Evolutionary conservation across 2,888 invertebrate species (phyloP), one percentile per base, ranked within the genome.

Genomic region (Hirtodrosophila duncani): DNA sequence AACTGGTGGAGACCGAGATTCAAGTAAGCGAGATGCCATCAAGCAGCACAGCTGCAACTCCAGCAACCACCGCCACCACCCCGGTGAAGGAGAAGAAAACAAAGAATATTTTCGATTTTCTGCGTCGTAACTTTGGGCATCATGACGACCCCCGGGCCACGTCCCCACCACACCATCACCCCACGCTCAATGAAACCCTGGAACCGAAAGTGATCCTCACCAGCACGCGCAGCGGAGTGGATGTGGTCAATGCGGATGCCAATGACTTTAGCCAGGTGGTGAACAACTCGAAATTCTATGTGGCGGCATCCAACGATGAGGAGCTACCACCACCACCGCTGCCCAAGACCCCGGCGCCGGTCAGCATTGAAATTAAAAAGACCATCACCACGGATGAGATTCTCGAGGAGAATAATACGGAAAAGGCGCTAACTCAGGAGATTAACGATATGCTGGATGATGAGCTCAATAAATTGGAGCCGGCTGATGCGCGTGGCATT

Each of bases 21-120:
- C 84, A 85, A 64, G 84, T 86, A 1, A 84, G 83, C 31, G 81
- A 83, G 26, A 80, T 84, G 2, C 65, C 81, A 3, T 83, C 84
- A 8, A 81, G 84, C 3, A 51, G 62, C n/a, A 2, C n/a, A 33
- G 18, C 59, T 66, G 7, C 45, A 48, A 26, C 42, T 14, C 0
- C 55, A 49, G 18, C 11, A 13, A 1, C 60, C 55, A 6, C 18
- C 39, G n/a, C n/a, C n/a, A n/a, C n/a, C n/a, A n/a, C n/a, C n/a
- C 18, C 42, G n/a, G 18, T 5, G 44, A 78, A 67, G 31, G 69
- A 72, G 5, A 75, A 71, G 27, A 86, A 85, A 59, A 74, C 88
- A 0, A 85, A 86, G 61, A 85, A 87, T 50, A 85, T 88, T 53
- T 86, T 88, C 38, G 86, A 87, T 53, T 86, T 85, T 33, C 66